These are phyloP conservation scores for Chromoteleia sp. DNA, from an alignment of 2,888 invertebrate species.

Conservation along the genomic window DNA sequence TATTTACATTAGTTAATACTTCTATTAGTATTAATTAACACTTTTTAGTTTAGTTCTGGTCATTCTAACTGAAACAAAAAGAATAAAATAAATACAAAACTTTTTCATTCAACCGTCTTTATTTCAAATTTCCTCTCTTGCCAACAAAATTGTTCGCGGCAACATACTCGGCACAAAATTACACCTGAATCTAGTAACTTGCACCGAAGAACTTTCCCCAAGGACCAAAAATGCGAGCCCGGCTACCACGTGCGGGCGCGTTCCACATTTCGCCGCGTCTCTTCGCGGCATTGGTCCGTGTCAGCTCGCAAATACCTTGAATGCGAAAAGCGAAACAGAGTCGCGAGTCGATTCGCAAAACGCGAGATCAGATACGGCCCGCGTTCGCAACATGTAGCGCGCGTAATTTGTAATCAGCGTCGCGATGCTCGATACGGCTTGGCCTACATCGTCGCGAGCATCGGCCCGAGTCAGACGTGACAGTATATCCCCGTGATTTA, in stretches of 20 bases:
- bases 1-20: no score
- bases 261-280: conserved; percentile 9
- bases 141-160: neutral
- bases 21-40: no score
- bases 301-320: conserved; percentile 22
- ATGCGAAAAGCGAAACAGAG: conserved; percentile 23
- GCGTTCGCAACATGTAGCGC: conserved; percentile 5
- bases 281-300: conserved; percentile 7
- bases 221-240: conserved; percentile 16
- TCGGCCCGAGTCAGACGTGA: conserved; percentile 38
- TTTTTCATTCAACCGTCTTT: neutral
- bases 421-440: conserved; percentile 42
- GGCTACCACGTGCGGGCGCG: conserved; percentile 12
- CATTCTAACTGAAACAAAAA: no score
- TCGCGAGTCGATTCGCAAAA: conserved; percentile 10
- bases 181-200: neutral
- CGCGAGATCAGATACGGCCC: conserved; percentile 46
- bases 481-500: conserved; percentile 46
- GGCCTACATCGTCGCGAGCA: conserved; percentile 55
- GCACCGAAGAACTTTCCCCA: conserved; percentile 4
- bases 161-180: neutral
- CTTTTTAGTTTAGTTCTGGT: no score
- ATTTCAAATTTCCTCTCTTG: neutral
- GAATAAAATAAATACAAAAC: no score
- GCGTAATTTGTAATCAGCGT: conserved; percentile 42